phyloP scores from a whole-genome alignment of 2,888 invertebrate species.

The Silvanus unidentatus region DNA sequence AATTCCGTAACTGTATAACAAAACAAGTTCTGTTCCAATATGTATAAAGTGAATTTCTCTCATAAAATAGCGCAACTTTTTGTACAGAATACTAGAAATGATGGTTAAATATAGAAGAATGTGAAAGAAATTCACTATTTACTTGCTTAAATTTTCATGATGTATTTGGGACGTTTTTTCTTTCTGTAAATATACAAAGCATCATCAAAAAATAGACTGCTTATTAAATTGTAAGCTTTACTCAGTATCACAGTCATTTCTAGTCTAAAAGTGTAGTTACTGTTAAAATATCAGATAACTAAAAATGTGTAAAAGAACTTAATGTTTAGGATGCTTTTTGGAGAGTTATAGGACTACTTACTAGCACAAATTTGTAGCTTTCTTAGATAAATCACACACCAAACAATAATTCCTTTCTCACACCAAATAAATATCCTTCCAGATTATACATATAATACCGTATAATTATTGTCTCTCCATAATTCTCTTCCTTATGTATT shows the following conservation, averaged over 20 bases:
- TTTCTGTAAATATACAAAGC: slow-evolving; percentile 9
- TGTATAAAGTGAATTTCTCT: too few species aligned
- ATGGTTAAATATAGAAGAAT: too few species aligned
- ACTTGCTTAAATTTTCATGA: not conserved
- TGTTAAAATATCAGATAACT: slow-evolving; percentile 8
- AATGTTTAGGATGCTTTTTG: slow-evolving; percentile 7
- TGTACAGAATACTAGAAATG: too few species aligned
- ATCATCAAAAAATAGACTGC: slow-evolving; percentile 10
- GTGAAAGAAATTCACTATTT: too few species aligned
- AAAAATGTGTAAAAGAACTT: not conserved
- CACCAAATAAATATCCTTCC: slow-evolving; percentile 3
- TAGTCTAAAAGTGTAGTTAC: slow-evolving; percentile 12
- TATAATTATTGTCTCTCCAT: not conserved
- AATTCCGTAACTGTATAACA: not conserved
- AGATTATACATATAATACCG: slow-evolving; percentile 2
- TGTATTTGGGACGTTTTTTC: too few species aligned
- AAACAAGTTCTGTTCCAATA: not conserved
- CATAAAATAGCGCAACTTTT: too few species aligned
- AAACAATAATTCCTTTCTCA: slow-evolving; percentile 6
- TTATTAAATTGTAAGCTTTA: slow-evolving; percentile 14
- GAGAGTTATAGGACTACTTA: slow-evolving; percentile 12
- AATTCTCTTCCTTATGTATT: not conserved
- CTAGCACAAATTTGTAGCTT: slow-evolving; percentile 12
- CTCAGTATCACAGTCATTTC: slow-evolving; percentile 4
- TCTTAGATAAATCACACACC: slow-evolving; percentile 13